Evolutionary conservation across 2,888 invertebrate genomes (phyloP).

Genomic region (Pterostichus niger): DNA sequence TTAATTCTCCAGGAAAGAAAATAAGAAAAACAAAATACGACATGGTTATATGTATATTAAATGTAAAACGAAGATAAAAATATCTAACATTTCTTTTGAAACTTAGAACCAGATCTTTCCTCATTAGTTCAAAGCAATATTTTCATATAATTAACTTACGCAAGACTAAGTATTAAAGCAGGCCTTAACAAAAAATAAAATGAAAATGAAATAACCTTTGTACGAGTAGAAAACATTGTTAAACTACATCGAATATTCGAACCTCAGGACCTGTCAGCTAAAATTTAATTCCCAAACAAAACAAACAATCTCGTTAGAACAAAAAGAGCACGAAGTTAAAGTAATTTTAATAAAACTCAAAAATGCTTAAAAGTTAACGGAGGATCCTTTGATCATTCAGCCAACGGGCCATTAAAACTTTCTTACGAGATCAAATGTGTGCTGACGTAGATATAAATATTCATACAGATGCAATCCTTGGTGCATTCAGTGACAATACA

Average conservation of each 20-base stretch:
- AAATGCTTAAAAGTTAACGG: slow-evolving; percentile 56
- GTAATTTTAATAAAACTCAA: slow-evolving; percentile 58
- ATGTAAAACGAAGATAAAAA: background rate
- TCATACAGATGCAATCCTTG: slow-evolving; percentile 27
- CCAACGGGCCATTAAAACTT: slow-evolving; percentile 61
- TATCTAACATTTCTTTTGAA: background rate
- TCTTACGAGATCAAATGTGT: slow-evolving; percentile 44
- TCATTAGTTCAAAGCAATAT: slow-evolving; percentile 32
- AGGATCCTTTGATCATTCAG: slow-evolving; percentile 50
- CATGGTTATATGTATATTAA: too few species aligned
- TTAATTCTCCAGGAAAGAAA: slow-evolving; percentile 11
- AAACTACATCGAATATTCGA: slow-evolving; percentile 20
- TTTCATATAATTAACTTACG: slow-evolving; percentile 33
- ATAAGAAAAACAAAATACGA: too few species aligned
- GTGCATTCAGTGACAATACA: slow-evolving; percentile 5
- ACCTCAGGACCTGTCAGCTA: slow-evolving; percentile 46
- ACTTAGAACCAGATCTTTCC: background rate
- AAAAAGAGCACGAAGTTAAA: slow-evolving; percentile 50
- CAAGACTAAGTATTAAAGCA: slow-evolving; percentile 15
- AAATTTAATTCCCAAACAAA: slow-evolving; percentile 55
- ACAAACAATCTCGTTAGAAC: slow-evolving; percentile 56
- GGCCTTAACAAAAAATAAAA: slow-evolving; percentile 10
- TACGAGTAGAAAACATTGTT: slow-evolving; percentile 45
- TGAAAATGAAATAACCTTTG: slow-evolving; percentile 47
- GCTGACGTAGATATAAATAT: slow-evolving; percentile 56